Evolutionary conservation across 1,140 invertebrate genomes (phyloP).

Genomic region (Drosophila pallidifrons): DNA sequence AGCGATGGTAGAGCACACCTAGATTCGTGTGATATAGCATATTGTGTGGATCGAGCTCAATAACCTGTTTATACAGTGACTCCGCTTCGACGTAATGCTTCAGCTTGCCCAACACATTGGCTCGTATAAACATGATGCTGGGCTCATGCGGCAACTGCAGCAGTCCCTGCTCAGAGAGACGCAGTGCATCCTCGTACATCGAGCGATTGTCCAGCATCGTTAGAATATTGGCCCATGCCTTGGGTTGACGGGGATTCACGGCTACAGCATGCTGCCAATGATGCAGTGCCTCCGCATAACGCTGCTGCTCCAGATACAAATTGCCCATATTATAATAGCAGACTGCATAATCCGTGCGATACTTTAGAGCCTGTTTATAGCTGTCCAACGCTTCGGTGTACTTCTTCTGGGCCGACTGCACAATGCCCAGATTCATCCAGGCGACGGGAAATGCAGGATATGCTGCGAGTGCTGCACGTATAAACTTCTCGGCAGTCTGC

Average conservation of each 20-base stretch:
- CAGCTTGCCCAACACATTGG: conserved; percentile 94
- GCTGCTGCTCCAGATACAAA: conserved; percentile 88
- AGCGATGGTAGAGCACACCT: conserved; percentile 96
- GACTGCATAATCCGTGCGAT: conserved; percentile 94
- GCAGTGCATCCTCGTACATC: conserved; percentile 88
- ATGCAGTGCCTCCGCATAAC: conserved; percentile 86
- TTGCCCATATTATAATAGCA: conserved; percentile 98
- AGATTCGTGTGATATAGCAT: conserved; percentile 94
- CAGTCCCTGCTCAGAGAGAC: conserved; percentile 89
- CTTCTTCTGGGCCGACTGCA: conserved; percentile 91
- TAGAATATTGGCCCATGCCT: conserved; percentile 96
- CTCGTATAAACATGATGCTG: conserved; percentile 93
- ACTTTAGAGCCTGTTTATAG: conserved; percentile 91
- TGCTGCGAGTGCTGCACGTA: conserved; percentile 90
- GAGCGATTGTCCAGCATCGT: conserved; percentile 94
- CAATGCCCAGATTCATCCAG: conserved; percentile 99
- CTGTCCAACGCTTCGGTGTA: conserved; percentile 91
- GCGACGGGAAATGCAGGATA: conserved; percentile 96
- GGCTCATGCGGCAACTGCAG: conserved; percentile 89
- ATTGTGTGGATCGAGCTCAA: conserved; percentile 89
- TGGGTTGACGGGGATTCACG: conserved; percentile 91
- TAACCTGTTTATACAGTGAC: conserved; percentile 91
- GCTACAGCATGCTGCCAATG: conserved; percentile 93
- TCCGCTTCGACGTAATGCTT: conserved; percentile 92
- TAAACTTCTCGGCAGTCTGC: conserved; percentile 90